These are phyloP conservation scores for Phalacrocorax carbo DNA, from an alignment of 2,113 vertebrate genomes.

Conservation along the genomic window DNA sequence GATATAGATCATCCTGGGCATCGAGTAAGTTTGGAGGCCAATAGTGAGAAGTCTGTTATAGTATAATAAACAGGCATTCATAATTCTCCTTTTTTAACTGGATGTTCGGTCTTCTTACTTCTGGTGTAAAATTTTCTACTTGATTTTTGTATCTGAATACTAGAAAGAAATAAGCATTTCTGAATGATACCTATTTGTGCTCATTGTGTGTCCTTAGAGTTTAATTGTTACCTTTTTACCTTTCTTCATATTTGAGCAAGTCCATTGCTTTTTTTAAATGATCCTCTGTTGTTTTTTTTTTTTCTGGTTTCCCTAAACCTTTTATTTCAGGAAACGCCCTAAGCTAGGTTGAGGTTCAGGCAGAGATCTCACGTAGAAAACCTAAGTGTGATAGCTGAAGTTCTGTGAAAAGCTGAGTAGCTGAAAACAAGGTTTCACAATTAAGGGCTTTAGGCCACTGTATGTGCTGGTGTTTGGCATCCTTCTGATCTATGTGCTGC, in stretches of 20 bases:
- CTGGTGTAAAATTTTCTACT: not conserved
- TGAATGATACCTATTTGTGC: not conserved
- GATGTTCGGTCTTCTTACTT: not conserved
- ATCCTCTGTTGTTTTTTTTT: not conserved
- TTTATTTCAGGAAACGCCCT: not conserved
- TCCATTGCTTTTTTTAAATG: not conserved
- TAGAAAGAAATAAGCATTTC: not conserved
- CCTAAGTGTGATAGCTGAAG: not conserved
- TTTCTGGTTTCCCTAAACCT: not conserved
- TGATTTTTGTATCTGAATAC: not conserved
- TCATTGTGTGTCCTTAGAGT: not conserved
- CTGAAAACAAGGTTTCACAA: not conserved
- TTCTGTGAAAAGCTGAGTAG: not conserved
- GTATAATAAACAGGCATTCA: not conserved
- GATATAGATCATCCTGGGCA: not conserved
- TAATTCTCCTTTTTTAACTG: not conserved
- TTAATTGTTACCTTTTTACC: not conserved
- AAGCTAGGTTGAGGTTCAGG: not conserved
- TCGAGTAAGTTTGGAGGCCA: not conserved
- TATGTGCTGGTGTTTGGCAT: not conserved
- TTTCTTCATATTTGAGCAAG: not conserved
- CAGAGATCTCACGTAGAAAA: not conserved
- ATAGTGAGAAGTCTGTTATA: not conserved
- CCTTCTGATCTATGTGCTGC: not conserved
- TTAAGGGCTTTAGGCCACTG: not conserved